Evolutionary conservation across 2,888 invertebrate species (phyloP).

Genomic region (Oxystoma pomonae): DNA sequence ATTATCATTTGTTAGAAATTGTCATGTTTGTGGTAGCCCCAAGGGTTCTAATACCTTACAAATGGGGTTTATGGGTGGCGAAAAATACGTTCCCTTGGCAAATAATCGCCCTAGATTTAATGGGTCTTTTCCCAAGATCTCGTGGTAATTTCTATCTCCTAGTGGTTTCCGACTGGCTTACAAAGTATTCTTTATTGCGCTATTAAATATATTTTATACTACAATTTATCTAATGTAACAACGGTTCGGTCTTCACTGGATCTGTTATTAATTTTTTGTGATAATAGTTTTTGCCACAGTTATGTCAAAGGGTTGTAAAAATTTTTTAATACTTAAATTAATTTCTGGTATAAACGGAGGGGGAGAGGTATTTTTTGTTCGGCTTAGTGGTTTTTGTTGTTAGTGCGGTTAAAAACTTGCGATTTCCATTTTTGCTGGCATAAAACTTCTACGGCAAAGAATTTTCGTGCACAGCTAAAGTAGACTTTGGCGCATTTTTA

Average conservation of each 20-base stretch:
- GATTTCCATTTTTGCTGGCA: too few relatives aligned
- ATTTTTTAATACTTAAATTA: too few relatives aligned
- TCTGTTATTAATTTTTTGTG: too few relatives aligned
- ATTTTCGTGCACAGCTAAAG: too few relatives aligned
- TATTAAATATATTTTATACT: constrained; percentile 13
- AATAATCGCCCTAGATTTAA: constrained; percentile 16
- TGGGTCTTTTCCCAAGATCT: constrained; percentile 7
- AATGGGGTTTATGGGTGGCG: constrained; percentile 24
- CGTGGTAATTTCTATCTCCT: constrained; percentile 16
- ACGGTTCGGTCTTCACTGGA: constrained; percentile 11
- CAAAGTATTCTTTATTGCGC: constrained; percentile 14
- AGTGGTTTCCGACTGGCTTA: constrained; percentile 18
- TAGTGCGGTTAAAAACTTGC: too few relatives aligned
- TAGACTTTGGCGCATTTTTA: too few relatives aligned
- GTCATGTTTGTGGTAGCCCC: constrained; percentile 16
- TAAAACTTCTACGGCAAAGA: too few relatives aligned
- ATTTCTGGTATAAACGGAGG: too few relatives aligned
- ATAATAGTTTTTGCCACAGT: too few relatives aligned
- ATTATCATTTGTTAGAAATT: constrained; percentile 22
- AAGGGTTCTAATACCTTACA: constrained; percentile 19
- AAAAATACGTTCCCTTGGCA: constrained; percentile 11
- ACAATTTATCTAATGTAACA: constrained; percentile 19
- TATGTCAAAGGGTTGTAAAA: too few relatives aligned
- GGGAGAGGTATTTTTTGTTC: too few relatives aligned
- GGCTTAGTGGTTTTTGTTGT: too few relatives aligned